Percentiles rank a stretch among this genome's conserved stretches.
Evolutionary conservation across 2,888 invertebrate species (phyloP).

Genomic region (Leptopilina drosophilae): DNA sequence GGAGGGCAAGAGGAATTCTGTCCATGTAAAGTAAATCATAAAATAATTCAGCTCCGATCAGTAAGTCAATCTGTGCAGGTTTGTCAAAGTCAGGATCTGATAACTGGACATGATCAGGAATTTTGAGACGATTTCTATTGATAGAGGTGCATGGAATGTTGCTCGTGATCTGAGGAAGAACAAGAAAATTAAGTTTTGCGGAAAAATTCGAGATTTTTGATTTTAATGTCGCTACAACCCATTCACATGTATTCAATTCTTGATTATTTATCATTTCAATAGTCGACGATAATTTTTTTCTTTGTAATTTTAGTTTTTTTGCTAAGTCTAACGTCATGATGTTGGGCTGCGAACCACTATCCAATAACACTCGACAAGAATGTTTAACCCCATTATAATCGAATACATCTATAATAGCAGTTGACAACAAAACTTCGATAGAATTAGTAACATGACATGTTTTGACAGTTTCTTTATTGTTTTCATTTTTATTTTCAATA

Average conservation of each 20-base stretch:
- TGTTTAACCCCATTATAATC: too few relatives aligned
- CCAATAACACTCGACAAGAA: too few relatives aligned
- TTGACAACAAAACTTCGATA: too few relatives aligned
- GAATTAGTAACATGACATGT: too few relatives aligned
- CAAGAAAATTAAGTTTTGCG: not conserved
- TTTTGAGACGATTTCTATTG: not conserved
- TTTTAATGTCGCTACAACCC: not conserved
- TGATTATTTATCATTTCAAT: not conserved
- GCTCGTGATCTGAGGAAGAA: not conserved
- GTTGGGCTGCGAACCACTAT: too few relatives aligned
- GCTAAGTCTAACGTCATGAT: too few relatives aligned
- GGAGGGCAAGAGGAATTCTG: not conserved
- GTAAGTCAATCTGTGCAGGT: not conserved
- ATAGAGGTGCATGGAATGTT: not conserved
- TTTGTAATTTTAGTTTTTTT: too few relatives aligned
- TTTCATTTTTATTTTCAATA: too few relatives aligned
- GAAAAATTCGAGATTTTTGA: not conserved
- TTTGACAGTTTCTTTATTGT: too few relatives aligned
- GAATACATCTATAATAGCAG: too few relatives aligned
- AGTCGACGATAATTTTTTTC: too few relatives aligned
- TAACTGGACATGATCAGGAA: not conserved
- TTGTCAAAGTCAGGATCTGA: constrained; percentile 7
- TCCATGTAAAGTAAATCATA: not conserved
- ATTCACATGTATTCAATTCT: not conserved
- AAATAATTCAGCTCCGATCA: constrained; percentile 23